Evolutionary conservation across 2,888 invertebrate genomes (phyloP).

Genomic region (Cryptosula pallasiana): DNA sequence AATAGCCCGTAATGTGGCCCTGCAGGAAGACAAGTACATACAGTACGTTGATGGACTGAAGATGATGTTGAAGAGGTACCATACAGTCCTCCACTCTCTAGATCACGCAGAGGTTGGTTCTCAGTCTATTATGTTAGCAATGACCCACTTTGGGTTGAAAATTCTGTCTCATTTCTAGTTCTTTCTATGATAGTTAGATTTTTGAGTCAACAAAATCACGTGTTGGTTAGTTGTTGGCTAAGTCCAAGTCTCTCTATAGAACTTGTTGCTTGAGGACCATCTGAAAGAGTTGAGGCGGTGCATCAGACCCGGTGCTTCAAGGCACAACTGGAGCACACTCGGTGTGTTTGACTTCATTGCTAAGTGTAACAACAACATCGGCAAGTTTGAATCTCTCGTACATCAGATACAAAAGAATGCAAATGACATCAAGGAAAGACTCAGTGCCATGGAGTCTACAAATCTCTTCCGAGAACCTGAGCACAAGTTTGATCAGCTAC

Average conservation of each 20-base stretch:
- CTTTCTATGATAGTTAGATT: too few relatives aligned
- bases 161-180: too few relatives aligned
- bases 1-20: slow-evolving; percentile 54
- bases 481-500: slow-evolving; percentile 41
- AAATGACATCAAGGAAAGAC: slow-evolving; percentile 48
- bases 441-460: slow-evolving; percentile 45
- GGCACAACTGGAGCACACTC: slow-evolving; percentile 80
- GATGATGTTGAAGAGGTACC: slow-evolving; percentile 54
- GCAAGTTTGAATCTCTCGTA: slow-evolving; percentile 55
- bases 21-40: slow-evolving; percentile 55
- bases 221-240: not conserved
- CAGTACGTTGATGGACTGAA: slow-evolving; percentile 51
- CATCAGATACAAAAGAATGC: slow-evolving; percentile 55
- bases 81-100: slow-evolving; percentile 62
- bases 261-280: slow-evolving; percentile 44
- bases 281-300: slow-evolving; percentile 47
- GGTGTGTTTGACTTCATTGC: slow-evolving; percentile 70
- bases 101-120: slow-evolving; percentile 64
- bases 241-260: slow-evolving; percentile 20
- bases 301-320: slow-evolving; percentile 69
- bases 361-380: slow-evolving; percentile 57
- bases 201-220: not conserved
- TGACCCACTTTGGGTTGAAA: too few relatives aligned
- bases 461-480: slow-evolving; percentile 47
- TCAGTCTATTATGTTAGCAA: not conserved